Percentiles rank a stretch among this genome's conserved stretches.
Conservation (phyloP, 2,113 vertebrate species). For the Daubentonia madagascariensis region DNA sequence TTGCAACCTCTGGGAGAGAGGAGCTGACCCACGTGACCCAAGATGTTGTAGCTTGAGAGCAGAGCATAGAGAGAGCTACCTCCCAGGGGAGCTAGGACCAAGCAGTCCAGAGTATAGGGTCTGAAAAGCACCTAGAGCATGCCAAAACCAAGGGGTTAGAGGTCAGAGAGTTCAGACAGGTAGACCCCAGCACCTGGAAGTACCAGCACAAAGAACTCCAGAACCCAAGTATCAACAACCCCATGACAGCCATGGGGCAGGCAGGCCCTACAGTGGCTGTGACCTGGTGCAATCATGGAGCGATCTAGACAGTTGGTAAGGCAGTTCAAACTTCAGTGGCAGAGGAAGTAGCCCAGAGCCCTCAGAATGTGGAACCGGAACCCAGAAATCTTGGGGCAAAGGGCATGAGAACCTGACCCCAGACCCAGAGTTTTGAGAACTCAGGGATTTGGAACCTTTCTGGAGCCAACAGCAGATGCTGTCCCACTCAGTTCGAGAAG, state of each 20-base stretch:
- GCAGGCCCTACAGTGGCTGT: background rate
- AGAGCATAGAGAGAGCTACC: background rate
- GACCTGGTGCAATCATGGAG: background rate
- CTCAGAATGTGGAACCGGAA: background rate
- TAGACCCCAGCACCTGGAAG: background rate
- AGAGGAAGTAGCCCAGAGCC: background rate
- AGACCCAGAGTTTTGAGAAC: background rate
- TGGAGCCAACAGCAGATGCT: background rate
- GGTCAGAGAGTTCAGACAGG: background rate
- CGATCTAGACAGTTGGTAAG: background rate
- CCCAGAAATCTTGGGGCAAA: background rate
- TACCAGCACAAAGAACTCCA: background rate
- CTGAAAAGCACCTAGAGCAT: background rate
- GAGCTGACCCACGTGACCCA: rapidly evolving
- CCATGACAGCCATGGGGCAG: rapidly evolving
- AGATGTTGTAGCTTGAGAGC: background rate
- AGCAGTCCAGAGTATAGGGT: rapidly evolving
- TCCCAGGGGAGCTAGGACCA: background rate
- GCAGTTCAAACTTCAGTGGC: background rate
- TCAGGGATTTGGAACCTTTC: background rate
- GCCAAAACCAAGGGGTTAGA: background rate
- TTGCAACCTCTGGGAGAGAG: background rate
- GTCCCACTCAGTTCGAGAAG: background rate
- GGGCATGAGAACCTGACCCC: background rate
- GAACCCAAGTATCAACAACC: background rate